Conservation (phyloP, 2,113 vertebrate genomes). For the Callipepla squamata region DNA sequence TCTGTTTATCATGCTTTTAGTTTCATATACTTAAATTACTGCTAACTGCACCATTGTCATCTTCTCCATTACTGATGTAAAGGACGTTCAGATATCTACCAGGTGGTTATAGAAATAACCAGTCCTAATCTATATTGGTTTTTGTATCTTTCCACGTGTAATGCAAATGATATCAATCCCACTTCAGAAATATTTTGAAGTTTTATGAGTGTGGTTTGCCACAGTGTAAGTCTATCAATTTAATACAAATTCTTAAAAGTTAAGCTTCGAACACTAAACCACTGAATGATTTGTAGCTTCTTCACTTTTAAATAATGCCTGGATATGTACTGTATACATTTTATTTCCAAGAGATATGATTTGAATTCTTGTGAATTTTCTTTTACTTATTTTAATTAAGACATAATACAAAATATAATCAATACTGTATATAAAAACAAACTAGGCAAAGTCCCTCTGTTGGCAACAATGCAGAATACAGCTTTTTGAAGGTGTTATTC, state of each 20-base stretch:
- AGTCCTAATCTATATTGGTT: background rate
- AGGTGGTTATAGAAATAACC: background rate
- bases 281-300: background rate
- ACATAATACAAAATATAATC: background rate
- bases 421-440: background rate
- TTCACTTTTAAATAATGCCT: background rate
- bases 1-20: background rate
- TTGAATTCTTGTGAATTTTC: background rate
- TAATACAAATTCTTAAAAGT: background rate
- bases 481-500: background rate
- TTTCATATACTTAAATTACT: background rate
- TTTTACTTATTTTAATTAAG: background rate
- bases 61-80: background rate
- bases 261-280: background rate
- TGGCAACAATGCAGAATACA: background rate
- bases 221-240: background rate
- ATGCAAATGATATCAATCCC: background rate
- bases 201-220: background rate
- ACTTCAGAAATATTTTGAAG: background rate
- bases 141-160: background rate
- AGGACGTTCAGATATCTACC: background rate
- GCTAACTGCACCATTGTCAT: background rate
- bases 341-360: background rate
- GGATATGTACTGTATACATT: background rate
- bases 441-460: background rate